These are phyloP conservation scores for Tinea semifulvella DNA, from an alignment of 2,888 invertebrate genomes.

Conservation along the genomic window DNA sequence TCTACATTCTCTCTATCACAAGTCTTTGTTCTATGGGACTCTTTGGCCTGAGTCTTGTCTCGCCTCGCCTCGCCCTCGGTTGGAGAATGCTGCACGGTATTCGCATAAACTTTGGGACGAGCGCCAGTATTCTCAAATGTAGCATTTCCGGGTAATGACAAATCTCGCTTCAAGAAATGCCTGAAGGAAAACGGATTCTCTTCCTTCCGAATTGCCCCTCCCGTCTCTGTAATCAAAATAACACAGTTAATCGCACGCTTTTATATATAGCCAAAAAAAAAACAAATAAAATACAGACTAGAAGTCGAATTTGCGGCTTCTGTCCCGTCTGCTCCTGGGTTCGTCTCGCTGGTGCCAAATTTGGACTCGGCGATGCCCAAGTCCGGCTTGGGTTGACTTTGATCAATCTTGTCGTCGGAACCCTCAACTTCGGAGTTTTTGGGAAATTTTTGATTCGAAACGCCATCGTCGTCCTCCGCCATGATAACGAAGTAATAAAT, in stretches of 20 bases:
- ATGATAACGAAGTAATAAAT: slow-evolving; percentile 36
- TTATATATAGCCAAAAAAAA: slow-evolving; percentile 56
- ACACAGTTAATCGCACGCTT: slow-evolving; percentile 33
- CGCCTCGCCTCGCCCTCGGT: slow-evolving; percentile 43
- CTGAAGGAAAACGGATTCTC: slow-evolving; percentile 87
- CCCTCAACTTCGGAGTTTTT: slow-evolving; percentile 52
- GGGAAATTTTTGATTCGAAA: slow-evolving; percentile 56
- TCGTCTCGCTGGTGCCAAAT: slow-evolving; percentile 51
- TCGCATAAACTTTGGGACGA: slow-evolving; percentile 75
- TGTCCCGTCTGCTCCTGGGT: slow-evolving; percentile 35
- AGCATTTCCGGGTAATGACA: slow-evolving; percentile 57
- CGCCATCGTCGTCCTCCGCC: slow-evolving; percentile 65
- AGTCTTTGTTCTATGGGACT: slow-evolving; percentile 49
- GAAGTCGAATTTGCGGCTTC: slow-evolving; percentile 52
- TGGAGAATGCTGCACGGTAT: slow-evolving; percentile 58
- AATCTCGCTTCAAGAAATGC: slow-evolving; percentile 79
- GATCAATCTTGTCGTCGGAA: slow-evolving; percentile 45
- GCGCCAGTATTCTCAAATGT: slow-evolving; percentile 78
- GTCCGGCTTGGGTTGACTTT: slow-evolving; percentile 50
- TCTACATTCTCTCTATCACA: slow-evolving; percentile 48
- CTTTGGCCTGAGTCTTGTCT: slow-evolving; percentile 38
- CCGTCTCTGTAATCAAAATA: slow-evolving; percentile 46
- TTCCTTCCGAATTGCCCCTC: slow-evolving; percentile 65
- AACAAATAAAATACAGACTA: slow-evolving; percentile 52
- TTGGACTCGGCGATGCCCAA: slow-evolving; percentile 59